Evolutionary conservation across 2,797 vertebrate genomes (phyloP).

Genomic region (Nothura maculosa): DNA sequence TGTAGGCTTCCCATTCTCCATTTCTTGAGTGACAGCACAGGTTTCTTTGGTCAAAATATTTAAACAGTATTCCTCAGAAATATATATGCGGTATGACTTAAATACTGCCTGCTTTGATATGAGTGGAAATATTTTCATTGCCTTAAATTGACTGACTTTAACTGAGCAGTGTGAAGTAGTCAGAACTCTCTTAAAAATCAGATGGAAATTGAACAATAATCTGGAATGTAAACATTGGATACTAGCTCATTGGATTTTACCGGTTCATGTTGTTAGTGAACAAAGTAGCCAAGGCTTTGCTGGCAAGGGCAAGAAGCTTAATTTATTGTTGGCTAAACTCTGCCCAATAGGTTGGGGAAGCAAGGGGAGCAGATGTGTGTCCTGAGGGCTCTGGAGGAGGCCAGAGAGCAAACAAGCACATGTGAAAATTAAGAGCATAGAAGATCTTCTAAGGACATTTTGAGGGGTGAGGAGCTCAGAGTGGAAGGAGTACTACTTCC

Average conservation of each 20-base stretch:
- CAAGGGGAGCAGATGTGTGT: neutral
- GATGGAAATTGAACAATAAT: neutral
- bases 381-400: neutral
- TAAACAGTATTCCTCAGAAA: neutral
- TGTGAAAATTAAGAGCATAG: neutral
- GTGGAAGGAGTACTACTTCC: neutral
- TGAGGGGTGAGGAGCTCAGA: neutral
- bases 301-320: fast-evolving
- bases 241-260: neutral
- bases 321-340: fast-evolving
- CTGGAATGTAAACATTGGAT: neutral
- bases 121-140: neutral
- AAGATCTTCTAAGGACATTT: neutral
- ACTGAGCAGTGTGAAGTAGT: neutral
- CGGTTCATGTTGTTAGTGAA: neutral
- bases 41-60: neutral
- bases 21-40: neutral
- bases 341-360: fast-evolving
- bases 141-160: neutral
- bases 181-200: neutral
- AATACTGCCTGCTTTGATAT: fast-evolving
- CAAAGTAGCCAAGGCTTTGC: neutral
- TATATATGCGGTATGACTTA: neutral
- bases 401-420: neutral
- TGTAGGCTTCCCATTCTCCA: neutral